Evolutionary conservation across 1,140 invertebrate genomes (phyloP).

Genomic region (Ostrea edulis): DNA sequence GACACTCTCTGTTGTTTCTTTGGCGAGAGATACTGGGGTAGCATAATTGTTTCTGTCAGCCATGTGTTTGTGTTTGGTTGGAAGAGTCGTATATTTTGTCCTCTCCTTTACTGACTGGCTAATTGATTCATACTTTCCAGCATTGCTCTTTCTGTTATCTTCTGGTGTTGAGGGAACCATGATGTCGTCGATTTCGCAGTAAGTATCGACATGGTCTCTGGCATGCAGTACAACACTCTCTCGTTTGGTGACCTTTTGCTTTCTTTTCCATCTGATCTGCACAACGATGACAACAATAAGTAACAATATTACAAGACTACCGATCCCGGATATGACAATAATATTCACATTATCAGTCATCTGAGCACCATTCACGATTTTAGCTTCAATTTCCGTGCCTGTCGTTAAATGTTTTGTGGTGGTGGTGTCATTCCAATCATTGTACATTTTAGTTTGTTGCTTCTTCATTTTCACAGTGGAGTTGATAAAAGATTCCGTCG

Average conservation of each 20-base stretch:
- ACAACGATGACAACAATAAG: background rate
- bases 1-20: background rate
- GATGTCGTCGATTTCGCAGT: background rate
- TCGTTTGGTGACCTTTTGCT: background rate
- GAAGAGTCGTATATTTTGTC: background rate
- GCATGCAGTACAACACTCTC: background rate
- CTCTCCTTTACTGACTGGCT: background rate
- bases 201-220: background rate
- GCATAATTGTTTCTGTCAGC: background rate
- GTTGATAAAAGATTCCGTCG: background rate
- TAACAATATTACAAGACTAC: background rate
- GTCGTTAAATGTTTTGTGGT: background rate
- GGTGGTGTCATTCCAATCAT: background rate
- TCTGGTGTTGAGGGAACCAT: background rate
- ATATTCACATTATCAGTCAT: background rate
- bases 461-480: background rate
- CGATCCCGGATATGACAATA: background rate
- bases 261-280: background rate
- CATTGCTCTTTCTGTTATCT: background rate
- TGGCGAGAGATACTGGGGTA: background rate
- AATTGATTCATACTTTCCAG: background rate
- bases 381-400: background rate
- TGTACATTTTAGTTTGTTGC: background rate
- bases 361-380: background rate
- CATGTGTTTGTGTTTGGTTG: background rate